Percentiles rank a stretch among this genome's conserved stretches.
Conservation (phyloP, 1,140 invertebrate species). For the Drosophila pachea region DNA sequence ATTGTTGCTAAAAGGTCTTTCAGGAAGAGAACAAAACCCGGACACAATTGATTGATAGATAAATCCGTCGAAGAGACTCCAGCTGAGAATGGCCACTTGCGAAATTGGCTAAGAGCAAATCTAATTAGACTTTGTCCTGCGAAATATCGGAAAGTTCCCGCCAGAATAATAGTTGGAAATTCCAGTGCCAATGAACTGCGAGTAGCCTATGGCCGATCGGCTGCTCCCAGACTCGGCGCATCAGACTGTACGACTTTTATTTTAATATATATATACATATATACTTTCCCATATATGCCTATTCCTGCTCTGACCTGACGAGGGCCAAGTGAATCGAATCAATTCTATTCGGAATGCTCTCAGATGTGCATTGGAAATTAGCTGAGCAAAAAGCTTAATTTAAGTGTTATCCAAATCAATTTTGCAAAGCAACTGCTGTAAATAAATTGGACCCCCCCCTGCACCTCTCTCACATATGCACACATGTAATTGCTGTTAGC, state of each 20-base stretch:
- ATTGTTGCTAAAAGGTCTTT: slow-evolving; percentile 5
- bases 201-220: too few species aligned
- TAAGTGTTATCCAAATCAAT: slow-evolving; percentile 1
- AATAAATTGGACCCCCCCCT: background rate
- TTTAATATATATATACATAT: too few species aligned
- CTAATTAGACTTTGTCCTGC: too few species aligned
- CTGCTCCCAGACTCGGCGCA: too few species aligned
- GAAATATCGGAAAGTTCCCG: too few species aligned
- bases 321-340: background rate
- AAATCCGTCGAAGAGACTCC: background rate
- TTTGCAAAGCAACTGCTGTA: background rate
- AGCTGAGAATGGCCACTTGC: background rate
- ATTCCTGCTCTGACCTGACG: background rate
- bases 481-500: slow-evolving; percentile 32
- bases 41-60: slow-evolving; percentile 8
- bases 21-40: background rate
- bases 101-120: too few species aligned
- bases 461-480: background rate
- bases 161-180: too few species aligned
- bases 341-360: slow-evolving; percentile 5
- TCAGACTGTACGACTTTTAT: too few species aligned
- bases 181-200: too few species aligned
- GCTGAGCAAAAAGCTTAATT: slow-evolving; percentile 1
- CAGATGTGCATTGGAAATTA: background rate
- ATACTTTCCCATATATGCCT: too few species aligned